Conservation (phyloP, 2,113 vertebrate species). For the Dolichallabes microphthalmus region DNA sequence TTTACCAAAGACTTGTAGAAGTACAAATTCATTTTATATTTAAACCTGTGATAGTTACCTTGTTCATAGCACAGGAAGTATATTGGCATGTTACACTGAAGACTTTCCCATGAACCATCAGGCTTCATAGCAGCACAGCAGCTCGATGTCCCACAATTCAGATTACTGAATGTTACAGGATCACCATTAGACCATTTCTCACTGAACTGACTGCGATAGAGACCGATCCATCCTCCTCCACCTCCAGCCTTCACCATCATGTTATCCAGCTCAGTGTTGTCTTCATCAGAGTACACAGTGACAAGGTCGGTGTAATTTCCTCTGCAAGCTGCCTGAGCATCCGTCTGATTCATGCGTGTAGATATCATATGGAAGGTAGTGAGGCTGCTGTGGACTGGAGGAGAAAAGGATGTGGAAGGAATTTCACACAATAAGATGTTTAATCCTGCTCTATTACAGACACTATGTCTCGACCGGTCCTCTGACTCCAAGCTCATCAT, state of each 20-base stretch:
- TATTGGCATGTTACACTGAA: constrained; percentile 7
- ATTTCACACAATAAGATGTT: neutral
- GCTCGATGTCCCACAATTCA: neutral
- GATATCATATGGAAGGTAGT: neutral
- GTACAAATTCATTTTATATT: neutral
- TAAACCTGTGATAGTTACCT: constrained; percentile 46
- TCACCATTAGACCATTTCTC: constrained; percentile 56
- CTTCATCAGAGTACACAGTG: neutral
- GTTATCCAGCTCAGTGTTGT: neutral
- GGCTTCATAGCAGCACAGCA: constrained; percentile 13
- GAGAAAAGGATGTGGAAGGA: neutral
- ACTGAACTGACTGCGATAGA: accelerated
- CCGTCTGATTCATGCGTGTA: neutral
- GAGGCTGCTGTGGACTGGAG: neutral
- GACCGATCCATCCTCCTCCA: constrained; percentile 43
- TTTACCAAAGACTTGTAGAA: neutral
- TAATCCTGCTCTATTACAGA: too few species aligned
- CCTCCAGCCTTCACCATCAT: accelerated
- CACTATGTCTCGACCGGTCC: too few species aligned
- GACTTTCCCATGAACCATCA: constrained; percentile 2
- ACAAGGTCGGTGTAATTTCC: accelerated
- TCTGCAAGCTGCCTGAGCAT: neutral
- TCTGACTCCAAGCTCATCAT: too few species aligned
- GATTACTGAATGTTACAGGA: accelerated
- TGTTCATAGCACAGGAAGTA: constrained; percentile 58